Evolutionary conservation across 2,797 vertebrate genomes (phyloP).

Genomic region (Notamacropus eugenii): DNA sequence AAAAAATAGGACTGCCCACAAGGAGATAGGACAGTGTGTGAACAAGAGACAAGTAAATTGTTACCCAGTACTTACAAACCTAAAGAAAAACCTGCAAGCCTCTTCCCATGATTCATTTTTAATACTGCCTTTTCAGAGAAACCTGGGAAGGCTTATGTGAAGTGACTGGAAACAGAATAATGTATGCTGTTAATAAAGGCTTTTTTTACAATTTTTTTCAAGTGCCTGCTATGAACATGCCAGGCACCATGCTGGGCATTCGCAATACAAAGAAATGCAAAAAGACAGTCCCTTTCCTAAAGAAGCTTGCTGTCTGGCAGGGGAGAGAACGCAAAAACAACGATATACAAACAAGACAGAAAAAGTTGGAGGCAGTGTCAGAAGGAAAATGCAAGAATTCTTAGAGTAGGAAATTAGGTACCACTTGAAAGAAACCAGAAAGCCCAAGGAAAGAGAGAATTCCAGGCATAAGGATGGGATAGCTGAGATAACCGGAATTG

Average conservation of each 20-base stretch:
- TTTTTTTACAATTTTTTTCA: no score
- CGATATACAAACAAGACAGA: not conserved
- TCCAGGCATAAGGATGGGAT: not conserved
- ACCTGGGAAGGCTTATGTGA: not conserved
- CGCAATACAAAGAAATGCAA: not conserved
- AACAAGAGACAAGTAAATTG: constrained; percentile 59
- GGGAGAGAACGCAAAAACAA: not conserved
- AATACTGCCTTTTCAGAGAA: constrained; percentile 61
- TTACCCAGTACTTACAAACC: constrained; percentile 75
- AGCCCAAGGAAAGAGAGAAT: not conserved
- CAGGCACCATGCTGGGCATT: not conserved
- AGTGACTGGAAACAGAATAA: not conserved
- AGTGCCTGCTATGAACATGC: not conserved
- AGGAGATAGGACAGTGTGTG: constrained; percentile 46
- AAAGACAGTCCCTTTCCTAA: not conserved
- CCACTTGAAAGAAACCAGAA: not conserved
- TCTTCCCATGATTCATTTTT: constrained; percentile 65
- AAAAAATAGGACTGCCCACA: constrained; percentile 44
- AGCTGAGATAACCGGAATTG: not conserved
- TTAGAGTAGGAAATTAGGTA: not conserved
- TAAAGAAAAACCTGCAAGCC: constrained; percentile 59
- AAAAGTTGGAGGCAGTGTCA: not conserved
- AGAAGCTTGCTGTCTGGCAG: not conserved
- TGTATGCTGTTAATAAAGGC: not conserved
- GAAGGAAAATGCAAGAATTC: not conserved